phyloP scores from a whole-genome alignment of 2,797 vertebrate species.

The Poecilia gillii region DNA sequence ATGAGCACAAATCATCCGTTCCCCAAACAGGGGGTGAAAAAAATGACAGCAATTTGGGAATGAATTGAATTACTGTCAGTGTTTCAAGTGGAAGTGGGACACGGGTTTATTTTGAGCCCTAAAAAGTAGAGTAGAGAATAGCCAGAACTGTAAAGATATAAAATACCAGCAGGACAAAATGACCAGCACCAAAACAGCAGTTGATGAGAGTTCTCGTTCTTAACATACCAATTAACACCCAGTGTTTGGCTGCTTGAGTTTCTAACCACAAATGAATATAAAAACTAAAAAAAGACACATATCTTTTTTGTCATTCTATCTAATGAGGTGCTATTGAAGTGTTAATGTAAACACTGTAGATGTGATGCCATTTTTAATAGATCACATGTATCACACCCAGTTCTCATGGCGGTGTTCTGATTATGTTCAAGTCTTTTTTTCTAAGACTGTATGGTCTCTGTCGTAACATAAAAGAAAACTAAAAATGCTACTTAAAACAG shows the following conservation, averaged over 20 bases:
- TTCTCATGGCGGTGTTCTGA: too few species aligned
- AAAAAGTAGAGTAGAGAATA: neutral
- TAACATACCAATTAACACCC: neutral
- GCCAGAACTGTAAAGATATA: neutral
- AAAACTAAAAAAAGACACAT: neutral
- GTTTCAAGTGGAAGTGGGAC: neutral
- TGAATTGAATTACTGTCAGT: neutral
- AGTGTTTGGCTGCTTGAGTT: neutral
- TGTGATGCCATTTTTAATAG: too few species aligned
- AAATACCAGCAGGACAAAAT: neutral
- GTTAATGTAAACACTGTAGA: too few species aligned
- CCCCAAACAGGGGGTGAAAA: too few species aligned
- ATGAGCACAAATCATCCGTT: too few species aligned
- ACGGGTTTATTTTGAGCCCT: neutral
- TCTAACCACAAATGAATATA: neutral
- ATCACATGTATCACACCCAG: too few species aligned
- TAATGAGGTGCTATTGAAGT: neutral
- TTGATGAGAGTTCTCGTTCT: neutral
- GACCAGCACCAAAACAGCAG: neutral
- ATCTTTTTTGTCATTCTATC: neutral
- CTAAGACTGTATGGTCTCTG: too few species aligned
- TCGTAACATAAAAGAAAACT: too few species aligned
- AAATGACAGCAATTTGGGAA: neutral
- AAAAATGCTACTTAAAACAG: too few species aligned
- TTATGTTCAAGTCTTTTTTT: too few species aligned